Evolutionary conservation across 2,888 invertebrate species (phyloP), one percentile per base, ranked within the genome.

Genomic region (Scaptomyza parva): DNA sequence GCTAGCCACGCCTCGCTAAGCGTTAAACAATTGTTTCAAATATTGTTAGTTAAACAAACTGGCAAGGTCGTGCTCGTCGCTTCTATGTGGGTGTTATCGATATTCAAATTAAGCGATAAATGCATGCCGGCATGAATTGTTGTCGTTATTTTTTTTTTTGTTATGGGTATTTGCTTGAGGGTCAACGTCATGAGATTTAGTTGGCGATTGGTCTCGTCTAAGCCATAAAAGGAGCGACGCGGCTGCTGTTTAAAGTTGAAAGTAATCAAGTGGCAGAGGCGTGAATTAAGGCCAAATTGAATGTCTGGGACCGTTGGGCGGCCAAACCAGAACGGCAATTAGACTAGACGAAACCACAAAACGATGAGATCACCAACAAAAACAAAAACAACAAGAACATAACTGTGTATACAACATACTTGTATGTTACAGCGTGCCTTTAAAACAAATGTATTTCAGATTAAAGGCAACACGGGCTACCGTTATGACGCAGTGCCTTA

Each of bases 231-330:
- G 76, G 82, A 57, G 67, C 48, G 77, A 63, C 40, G 44, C 57
- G 78, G 76, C 86, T 73, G 83, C 86, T 64, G 80, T 75, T 65
- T 54, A n/a, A 50, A 52, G 77, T 69, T 55, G 41, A 20, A 54
- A 45, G 52, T 39, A 28, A 53, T 28, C n/a, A 64, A 52, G 28
- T 53, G 52, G 62, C 69, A 83, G 63, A 83, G 83, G 83, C 86
- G 83, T 76, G 60, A 74, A 74, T 83, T 83, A 86, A 83, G 83
- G 86, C 82, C 64, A 77, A 60, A 61, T 37, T 22, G 48, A 44
- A 62, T 74, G 78, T 54, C 61, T 70, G 55, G 51, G 51, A 53
- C 65, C 55, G 52, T 65, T 64, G 62, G 41, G 53, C 61, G 55
- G 26, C 8, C 33, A 50, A 43, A 30, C 40, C 22, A 59, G 48